phyloP scores from a whole-genome alignment of 2,797 vertebrate species.

The Spea hammondii region DNA sequence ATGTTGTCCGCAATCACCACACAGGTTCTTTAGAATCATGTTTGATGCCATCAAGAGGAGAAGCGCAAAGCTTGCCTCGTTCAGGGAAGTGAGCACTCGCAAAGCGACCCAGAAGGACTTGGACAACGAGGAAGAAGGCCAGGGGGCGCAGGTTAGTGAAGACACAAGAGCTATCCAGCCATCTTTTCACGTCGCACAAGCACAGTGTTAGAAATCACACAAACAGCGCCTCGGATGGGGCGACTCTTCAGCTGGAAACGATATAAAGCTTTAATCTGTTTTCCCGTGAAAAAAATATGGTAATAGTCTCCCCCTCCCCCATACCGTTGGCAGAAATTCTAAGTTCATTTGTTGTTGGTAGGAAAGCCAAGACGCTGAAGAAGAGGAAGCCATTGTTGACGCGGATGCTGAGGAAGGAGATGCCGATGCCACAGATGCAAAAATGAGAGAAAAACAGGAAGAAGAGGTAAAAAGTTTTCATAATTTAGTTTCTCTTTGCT shows the following conservation, averaged over 20 bases:
- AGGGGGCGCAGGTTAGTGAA: slow-evolving; percentile 48
- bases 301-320: too few relatives aligned
- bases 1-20: neutral
- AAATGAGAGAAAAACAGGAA: slow-evolving; percentile 80
- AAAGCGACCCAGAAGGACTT: slow-evolving; percentile 75
- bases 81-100: slow-evolving; percentile 75
- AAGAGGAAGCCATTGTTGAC: slow-evolving; percentile 72
- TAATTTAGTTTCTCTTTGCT: neutral
- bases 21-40: slow-evolving; percentile 84
- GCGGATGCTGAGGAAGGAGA: slow-evolving; percentile 89
- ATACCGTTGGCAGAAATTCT: too few relatives aligned
- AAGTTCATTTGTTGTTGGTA: neutral
- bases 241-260: too few relatives aligned
- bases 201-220: too few relatives aligned
- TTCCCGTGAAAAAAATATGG: neutral
- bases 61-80: slow-evolving; percentile 76
- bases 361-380: slow-evolving; percentile 64
- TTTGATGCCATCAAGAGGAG: slow-evolving; percentile 83
- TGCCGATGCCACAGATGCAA: slow-evolving; percentile 85
- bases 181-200: neutral
- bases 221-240: too few relatives aligned
- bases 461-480: slow-evolving; percentile 79
- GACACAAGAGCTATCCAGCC: neutral
- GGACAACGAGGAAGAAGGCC: slow-evolving; percentile 56
- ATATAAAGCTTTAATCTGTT: too few relatives aligned